Conservation (phyloP, 2,113 vertebrate genomes). For the Corvus moneduloides region DNA sequence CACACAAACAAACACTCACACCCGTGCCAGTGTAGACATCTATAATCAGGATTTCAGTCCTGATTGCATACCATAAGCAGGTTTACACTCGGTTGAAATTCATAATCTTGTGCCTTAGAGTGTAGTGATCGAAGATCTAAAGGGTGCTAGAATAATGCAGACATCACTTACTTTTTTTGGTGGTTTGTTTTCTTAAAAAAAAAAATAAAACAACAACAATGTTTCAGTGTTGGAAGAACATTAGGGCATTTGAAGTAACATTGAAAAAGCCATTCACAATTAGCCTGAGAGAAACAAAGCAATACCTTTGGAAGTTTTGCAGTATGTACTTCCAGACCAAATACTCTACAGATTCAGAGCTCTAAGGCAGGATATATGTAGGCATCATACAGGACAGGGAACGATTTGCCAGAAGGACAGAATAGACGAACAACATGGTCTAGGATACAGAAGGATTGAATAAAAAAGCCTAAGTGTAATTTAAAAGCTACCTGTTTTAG, state of each 20-base stretch:
- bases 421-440: not conserved
- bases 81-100: not conserved
- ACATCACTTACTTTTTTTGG: not conserved
- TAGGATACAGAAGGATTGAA: not conserved
- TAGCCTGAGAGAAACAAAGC: not conserved
- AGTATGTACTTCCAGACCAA: not conserved
- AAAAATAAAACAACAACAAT: not conserved
- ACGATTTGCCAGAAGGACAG: not conserved
- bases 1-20: accelerated
- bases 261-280: not conserved
- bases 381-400: not conserved
- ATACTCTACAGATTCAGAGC: not conserved
- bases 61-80: not conserved
- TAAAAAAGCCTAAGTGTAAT: not conserved
- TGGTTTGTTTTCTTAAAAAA: not conserved
- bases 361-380: not conserved
- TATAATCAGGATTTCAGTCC: not conserved
- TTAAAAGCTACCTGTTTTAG: not conserved
- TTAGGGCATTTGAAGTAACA: not conserved
- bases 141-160: not conserved
- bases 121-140: not conserved
- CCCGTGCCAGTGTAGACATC: not conserved
- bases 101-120: not conserved
- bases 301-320: not conserved
- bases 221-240: not conserved